Evolutionary conservation across 2,888 invertebrate species (phyloP).

Genomic region (Seira sanloemensis): DNA sequence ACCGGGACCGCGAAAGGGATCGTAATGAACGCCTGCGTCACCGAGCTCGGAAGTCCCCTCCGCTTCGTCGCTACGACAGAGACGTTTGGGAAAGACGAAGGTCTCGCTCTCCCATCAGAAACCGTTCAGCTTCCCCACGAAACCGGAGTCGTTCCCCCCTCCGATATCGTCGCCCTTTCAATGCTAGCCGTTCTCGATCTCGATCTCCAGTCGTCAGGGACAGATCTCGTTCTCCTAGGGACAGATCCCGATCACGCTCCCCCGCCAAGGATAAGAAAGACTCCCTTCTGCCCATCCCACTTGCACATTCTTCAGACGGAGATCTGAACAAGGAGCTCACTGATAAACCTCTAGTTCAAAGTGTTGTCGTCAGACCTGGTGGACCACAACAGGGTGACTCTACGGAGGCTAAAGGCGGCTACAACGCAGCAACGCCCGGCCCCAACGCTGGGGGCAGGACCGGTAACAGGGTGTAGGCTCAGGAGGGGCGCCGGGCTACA

Average conservation of each 20-base stretch:
- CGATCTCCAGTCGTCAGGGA: constrained; percentile 54
- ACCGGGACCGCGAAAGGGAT: constrained; percentile 74
- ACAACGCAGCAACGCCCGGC: constrained; percentile 31
- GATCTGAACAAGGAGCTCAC: constrained; percentile 19
- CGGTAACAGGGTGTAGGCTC: constrained; percentile 77
- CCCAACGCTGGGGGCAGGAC: constrained; percentile 7
- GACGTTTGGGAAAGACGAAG: constrained; percentile 69
- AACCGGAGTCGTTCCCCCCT: constrained; percentile 67
- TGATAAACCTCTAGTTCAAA: constrained; percentile 65
- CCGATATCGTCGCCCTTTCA: constrained; percentile 67
- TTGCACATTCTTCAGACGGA: constrained; percentile 25
- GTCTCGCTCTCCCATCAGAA: constrained; percentile 68
- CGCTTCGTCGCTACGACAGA: constrained; percentile 67
- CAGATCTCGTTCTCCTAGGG: constrained; percentile 52
- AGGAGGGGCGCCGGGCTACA: constrained; percentile 33
- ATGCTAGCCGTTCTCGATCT: constrained; percentile 69
- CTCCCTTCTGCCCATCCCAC: constrained; percentile 55
- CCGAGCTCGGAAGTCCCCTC: constrained; percentile 64
- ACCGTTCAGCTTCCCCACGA: constrained; percentile 69
- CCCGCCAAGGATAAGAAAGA: constrained; percentile 60
- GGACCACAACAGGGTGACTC: constrained; percentile 21
- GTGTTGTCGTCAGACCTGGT: constrained; percentile 63
- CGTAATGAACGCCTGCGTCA: constrained; percentile 58
- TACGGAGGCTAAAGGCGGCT: constrained; percentile 48
- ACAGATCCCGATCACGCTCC: constrained; percentile 38